Evolutionary conservation across 2,888 invertebrate species (phyloP), one percentile per base, ranked within the genome.

Genomic region (Linnaemya tessellans): DNA sequence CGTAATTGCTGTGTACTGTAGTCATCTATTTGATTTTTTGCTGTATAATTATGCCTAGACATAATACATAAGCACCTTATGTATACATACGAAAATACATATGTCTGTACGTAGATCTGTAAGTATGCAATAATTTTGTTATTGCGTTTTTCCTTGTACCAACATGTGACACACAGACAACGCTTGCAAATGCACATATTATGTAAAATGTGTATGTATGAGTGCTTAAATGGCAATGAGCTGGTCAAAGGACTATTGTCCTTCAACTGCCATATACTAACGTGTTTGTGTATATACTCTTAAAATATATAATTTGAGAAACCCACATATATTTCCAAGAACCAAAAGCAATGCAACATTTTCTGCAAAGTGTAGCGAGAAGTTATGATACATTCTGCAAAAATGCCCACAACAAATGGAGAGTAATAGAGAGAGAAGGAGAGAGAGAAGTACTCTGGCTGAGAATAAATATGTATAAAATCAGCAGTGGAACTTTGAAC

Each of bases 191-290:
- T 51, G 1, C 15, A 25, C 30, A n/a, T 56, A n/a, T n/a, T 9
- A n/a, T 62, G 20, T 20, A 15, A 22, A n/a, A 10, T 46, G 43
- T 25, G 30, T 18, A 10, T 7, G 64, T 58, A 30, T 43, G 49
- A 68, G 38, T 64, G 51, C 64, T 54, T 54, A 67, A 73, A 46
- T 70, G 87, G 64, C 87, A 86, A 75, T 88, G 87, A 88, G 87
- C 71, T 86, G 86, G 87, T 84, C 87, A 87, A 84, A 87, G 87
- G 87, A 87, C 87, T 87, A 83, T 87, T 86, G 87, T 86, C 87
- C 87, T 88, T 88, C 87, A 83, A 78, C 80, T 79, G 65, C 51
- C 35, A 56, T 13, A 60, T 18, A 73, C 62, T 49, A 70, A 49
- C 15, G 46, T n/a, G 41, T 35, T 38, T 51, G 46, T n/a, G 41